These are phyloP conservation scores for Nettapus auritus DNA, from an alignment of 2,113 vertebrate genomes.

Conservation along the genomic window DNA sequence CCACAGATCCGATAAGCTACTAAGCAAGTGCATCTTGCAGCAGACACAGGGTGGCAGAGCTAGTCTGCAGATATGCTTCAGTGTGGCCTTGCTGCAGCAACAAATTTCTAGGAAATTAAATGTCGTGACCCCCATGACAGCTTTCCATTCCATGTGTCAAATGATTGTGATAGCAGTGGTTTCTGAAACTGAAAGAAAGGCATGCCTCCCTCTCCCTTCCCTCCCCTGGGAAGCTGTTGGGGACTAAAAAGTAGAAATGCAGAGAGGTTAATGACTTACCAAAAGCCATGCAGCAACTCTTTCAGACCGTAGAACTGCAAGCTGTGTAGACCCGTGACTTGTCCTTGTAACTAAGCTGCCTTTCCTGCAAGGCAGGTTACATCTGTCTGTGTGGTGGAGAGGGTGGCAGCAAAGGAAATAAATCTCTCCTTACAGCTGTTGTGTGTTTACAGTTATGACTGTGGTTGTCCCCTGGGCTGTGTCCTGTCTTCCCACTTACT, in stretches of 20 bases:
- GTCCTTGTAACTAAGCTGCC: not conserved
- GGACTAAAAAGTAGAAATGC: not conserved
- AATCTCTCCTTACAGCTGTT: not conserved
- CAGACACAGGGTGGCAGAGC: constrained; percentile 44
- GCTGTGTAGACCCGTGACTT: not conserved
- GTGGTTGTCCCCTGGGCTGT: not conserved
- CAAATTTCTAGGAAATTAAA: not conserved
- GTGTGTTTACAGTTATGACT: not conserved
- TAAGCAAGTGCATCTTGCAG: not conserved
- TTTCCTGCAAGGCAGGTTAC: not conserved
- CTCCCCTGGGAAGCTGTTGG: not conserved
- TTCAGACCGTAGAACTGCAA: not conserved
- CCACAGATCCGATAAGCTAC: rapidly evolving
- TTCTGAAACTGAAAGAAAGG: not conserved
- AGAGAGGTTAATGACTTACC: constrained; percentile 12
- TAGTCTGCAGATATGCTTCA: not conserved
- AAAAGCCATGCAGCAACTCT: not conserved
- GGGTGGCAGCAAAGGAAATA: not conserved
- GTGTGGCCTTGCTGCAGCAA: not conserved
- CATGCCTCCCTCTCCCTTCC: not conserved
- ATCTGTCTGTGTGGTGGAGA: not conserved
- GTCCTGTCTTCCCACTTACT: not conserved
- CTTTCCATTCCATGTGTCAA: not conserved
- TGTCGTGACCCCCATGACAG: not conserved
- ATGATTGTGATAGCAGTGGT: not conserved